These are phyloP conservation scores for Drosophila azteca DNA, from an alignment of 1,140 invertebrate species.

Conservation along the genomic window DNA sequence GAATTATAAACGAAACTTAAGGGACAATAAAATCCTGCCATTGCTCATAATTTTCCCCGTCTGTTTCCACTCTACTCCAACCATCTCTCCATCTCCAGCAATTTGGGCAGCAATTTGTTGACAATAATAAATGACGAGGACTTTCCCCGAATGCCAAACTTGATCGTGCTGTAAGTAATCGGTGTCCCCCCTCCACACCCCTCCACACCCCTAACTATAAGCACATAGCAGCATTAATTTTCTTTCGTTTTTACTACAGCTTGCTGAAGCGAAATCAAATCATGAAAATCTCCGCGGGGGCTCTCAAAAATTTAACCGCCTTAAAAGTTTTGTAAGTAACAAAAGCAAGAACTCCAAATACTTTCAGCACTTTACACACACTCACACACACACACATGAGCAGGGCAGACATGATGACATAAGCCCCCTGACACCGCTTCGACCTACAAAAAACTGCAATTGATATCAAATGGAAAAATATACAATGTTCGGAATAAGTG, in stretches of 20 bases:
- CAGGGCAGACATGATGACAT: constrained; percentile 21
- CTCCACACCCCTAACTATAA: not conserved
- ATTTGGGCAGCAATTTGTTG: constrained; percentile 88
- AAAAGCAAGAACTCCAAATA: constrained; percentile 49
- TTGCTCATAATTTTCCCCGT: constrained; percentile 60
- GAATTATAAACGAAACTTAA: constrained; percentile 48
- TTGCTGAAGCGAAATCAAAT: constrained; percentile 89
- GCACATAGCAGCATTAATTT: constrained; percentile 30
- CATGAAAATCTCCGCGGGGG: constrained; percentile 86
- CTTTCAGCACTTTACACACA: constrained; percentile 61
- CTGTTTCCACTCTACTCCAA: constrained; percentile 33
- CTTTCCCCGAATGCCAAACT: constrained; percentile 86
- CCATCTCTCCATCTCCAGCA: constrained; percentile 85
- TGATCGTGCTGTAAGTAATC: constrained; percentile 88
- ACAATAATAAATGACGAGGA: constrained; percentile 86
- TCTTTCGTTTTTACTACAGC: constrained; percentile 82
- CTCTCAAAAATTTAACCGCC: constrained; percentile 87
- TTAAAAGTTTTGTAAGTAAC: constrained; percentile 89
- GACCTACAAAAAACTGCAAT: constrained; percentile 66
- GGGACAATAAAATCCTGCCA: constrained; percentile 49
- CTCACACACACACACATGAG: constrained; percentile 34
- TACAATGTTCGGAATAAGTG: not conserved
- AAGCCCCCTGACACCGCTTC: constrained; percentile 27
- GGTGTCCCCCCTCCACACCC: not conserved
- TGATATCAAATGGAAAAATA: constrained; percentile 46